phyloP scores from a whole-genome alignment of 2,797 vertebrate species.

The Taenioides sp. region DNA sequence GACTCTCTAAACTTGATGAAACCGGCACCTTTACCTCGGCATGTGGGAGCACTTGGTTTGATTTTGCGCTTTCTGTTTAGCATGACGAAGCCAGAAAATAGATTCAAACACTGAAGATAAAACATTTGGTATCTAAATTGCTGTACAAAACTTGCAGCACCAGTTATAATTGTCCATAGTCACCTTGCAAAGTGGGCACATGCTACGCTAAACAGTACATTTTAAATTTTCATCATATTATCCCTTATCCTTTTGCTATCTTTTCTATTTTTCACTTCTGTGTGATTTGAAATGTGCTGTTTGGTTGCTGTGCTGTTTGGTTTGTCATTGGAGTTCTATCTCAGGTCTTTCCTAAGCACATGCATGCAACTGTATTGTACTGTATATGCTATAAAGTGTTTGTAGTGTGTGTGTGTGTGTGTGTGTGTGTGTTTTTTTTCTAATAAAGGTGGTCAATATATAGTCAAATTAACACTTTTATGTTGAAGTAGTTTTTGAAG shows the following conservation, averaged over 20 bases:
- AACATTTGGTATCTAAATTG: not conserved
- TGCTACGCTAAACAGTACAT: constrained; percentile 29
- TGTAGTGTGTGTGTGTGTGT: constrained; percentile 15
- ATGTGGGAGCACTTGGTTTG: constrained; percentile 58
- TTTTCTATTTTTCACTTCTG: constrained; percentile 15
- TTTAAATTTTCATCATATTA: constrained; percentile 15
- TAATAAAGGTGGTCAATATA: constrained; percentile 14
- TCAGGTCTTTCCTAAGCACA: constrained; percentile 47
- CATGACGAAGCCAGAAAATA: constrained; percentile 17
- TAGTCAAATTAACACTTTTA: not conserved
- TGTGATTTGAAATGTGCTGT: constrained; percentile 49
- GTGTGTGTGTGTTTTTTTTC: constrained; percentile 2
- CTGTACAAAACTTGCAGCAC: not conserved
- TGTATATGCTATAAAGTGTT: constrained; percentile 7
- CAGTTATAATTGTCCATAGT: not conserved
- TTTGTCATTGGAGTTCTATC: constrained; percentile 38
- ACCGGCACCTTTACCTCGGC: constrained; percentile 53
- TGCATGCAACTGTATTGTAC: constrained; percentile 49
- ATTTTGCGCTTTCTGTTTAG: constrained; percentile 49
- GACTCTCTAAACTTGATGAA: constrained; percentile 36
- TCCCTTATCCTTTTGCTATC: constrained; percentile 15
- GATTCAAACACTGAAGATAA: not conserved
- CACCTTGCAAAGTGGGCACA: constrained; percentile 5
- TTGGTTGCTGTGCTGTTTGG: constrained; percentile 33
- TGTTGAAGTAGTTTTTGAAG: not conserved